phyloP scores from a whole-genome alignment of 23 tunicate genomes.

The Corella eumyota region DNA sequence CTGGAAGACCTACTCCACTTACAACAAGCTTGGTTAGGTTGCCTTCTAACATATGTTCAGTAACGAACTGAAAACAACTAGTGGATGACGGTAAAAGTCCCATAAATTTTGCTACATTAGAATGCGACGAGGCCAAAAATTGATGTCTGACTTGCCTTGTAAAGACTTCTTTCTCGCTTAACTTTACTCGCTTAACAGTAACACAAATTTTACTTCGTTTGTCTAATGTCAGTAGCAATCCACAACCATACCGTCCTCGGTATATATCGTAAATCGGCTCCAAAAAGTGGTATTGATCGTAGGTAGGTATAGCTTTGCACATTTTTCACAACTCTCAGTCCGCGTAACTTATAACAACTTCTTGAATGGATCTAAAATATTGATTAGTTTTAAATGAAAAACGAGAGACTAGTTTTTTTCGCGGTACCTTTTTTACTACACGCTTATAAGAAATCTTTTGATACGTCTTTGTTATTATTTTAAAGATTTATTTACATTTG shows the following conservation, averaged over 20 bases:
- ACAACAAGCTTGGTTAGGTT: constrained; percentile 33
- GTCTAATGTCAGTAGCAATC: constrained; percentile 31
- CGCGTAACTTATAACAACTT: too few relatives aligned
- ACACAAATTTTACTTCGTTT: constrained; percentile 6
- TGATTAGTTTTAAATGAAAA: too few relatives aligned
- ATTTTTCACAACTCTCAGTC: too few relatives aligned
- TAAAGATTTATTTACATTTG: too few relatives aligned
- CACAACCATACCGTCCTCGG: constrained; percentile 42
- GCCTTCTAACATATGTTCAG: constrained; percentile 35
- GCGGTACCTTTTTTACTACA: too few relatives aligned
- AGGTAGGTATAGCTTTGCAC: background rate
- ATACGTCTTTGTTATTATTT: too few relatives aligned
- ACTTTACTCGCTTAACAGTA: constrained; percentile 28
- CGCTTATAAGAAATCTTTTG: too few relatives aligned
- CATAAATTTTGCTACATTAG: constrained; percentile 17
- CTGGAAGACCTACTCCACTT: constrained; percentile 38
- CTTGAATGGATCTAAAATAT: too few relatives aligned
- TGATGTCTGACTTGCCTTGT: constrained; percentile 19
- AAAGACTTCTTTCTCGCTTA: constrained; percentile 12
- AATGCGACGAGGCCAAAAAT: constrained; percentile 17
- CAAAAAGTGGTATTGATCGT: constrained; percentile 7
- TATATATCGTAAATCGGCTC: constrained; percentile 33
- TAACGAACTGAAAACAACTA: constrained; percentile 29
- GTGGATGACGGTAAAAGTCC: constrained; percentile 53
- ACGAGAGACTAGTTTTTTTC: too few relatives aligned